Percentiles rank a stretch among this genome's conserved stretches.
phyloP scores from a whole-genome alignment of 2,113 vertebrate genomes.

The Nibea albiflora region DNA sequence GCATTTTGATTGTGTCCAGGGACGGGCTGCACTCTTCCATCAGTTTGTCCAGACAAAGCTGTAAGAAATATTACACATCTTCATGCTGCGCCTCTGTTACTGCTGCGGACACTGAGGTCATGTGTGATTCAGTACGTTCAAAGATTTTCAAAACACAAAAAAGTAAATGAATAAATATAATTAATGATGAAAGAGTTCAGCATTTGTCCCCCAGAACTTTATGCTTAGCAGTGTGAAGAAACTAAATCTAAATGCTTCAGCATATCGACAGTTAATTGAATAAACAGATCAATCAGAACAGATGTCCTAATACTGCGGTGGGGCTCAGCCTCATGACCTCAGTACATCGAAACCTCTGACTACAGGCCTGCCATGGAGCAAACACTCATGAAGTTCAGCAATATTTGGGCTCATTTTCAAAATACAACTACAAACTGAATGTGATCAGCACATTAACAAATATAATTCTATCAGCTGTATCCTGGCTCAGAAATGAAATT shows the following conservation, averaged over 20 bases:
- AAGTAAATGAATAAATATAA: neutral
- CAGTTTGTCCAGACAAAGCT: slow-evolving; percentile 90
- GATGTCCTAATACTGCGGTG: neutral
- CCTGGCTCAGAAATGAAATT: neutral
- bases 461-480: neutral
- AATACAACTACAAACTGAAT: neutral
- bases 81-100: neutral
- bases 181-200: neutral
- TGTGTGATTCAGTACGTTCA: too few relatives aligned
- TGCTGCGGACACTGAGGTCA: neutral
- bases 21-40: slow-evolving; percentile 87
- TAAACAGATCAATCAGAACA: neutral
- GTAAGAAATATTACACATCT: neutral
- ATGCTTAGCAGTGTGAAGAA: neutral
- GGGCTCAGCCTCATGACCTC: neutral
- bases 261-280: neutral
- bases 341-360: neutral
- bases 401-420: neutral
- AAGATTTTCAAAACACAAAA: neutral
- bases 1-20: slow-evolving; percentile 96
- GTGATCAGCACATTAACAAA: neutral
- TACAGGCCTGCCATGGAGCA: neutral
- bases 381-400: neutral
- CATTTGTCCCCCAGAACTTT: neutral
- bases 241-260: neutral